These are phyloP conservation scores for Acromyrmex echinatior DNA, from an alignment of 1,140 invertebrate genomes.

Conservation along the genomic window DNA sequence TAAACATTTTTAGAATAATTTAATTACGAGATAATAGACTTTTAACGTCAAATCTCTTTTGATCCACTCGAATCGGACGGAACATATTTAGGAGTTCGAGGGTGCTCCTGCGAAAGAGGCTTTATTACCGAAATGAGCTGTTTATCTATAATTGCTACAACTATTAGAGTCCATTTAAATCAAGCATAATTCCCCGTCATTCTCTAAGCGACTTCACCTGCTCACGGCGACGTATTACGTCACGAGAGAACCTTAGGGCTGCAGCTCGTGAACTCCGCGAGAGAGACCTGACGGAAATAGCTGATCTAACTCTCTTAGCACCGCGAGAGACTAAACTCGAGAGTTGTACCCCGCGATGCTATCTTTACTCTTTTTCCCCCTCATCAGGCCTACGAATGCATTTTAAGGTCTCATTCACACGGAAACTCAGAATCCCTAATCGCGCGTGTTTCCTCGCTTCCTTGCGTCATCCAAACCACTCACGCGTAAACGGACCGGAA, in stretches of 20 bases:
- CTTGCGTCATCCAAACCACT: conserved; percentile 22
- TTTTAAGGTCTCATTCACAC: conserved; percentile 71
- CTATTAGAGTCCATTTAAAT: conserved; percentile 37
- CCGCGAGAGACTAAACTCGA: conserved; percentile 70
- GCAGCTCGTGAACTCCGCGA: conserved; percentile 76
- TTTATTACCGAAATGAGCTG: background rate
- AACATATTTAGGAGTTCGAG: background rate
- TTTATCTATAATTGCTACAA: conserved; percentile 35
- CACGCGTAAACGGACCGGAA: conserved; percentile 36
- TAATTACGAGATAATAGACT: background rate
- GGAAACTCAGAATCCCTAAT: conserved; percentile 2
- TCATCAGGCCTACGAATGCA: conserved; percentile 44
- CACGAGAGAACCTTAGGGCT: conserved; percentile 58
- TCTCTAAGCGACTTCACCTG: conserved; percentile 62
- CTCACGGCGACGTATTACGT: conserved; percentile 56
- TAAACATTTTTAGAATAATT: background rate
- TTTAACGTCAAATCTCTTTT: background rate
- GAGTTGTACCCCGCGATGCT: conserved; percentile 72
- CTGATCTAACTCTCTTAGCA: conserved; percentile 72
- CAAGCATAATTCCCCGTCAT: conserved; percentile 34
- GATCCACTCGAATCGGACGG: background rate
- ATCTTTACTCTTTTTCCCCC: conserved; percentile 76
- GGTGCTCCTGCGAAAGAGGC: background rate
- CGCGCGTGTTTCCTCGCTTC: background rate
- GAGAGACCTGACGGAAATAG: conserved; percentile 76